Evolutionary conservation across 2,113 vertebrate species (phyloP).

Genomic region (Melanotaenia duboulayi): DNA sequence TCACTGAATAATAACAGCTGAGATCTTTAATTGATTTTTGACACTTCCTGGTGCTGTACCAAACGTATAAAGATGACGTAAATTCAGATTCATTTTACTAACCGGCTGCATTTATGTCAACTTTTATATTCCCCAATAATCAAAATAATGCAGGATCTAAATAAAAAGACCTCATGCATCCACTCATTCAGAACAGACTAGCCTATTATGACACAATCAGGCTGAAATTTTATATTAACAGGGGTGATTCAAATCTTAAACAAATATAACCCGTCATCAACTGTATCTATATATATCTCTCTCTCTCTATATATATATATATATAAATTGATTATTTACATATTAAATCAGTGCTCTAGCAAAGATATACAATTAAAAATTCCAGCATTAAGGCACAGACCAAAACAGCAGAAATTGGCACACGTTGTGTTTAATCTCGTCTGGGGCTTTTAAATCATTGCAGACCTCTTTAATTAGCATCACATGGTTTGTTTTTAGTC

Average conservation of each 20-base stretch:
- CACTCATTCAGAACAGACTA: too few species aligned
- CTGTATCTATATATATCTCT: too few species aligned
- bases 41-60: neutral
- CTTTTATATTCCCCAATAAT: too few species aligned
- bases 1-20: conserved; percentile 33
- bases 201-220: too few species aligned
- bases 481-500: conserved; percentile 30
- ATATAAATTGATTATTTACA: conserved; percentile 22
- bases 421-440: neutral
- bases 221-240: too few species aligned
- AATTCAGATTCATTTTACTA: neutral
- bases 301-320: too few species aligned
- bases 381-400: conserved; percentile 5
- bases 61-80: neutral
- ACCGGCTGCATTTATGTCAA: too few species aligned
- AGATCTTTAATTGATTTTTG: conserved; percentile 26
- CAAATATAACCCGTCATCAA: too few species aligned
- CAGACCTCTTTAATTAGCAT: conserved; percentile 47
- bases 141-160: too few species aligned
- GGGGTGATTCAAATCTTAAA: too few species aligned
- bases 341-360: neutral
- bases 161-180: too few species aligned
- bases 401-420: neutral
- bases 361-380: neutral
- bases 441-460: conserved; percentile 24